Conservation (phyloP, 2,888 invertebrate species). For the Andrena fulva region DNA sequence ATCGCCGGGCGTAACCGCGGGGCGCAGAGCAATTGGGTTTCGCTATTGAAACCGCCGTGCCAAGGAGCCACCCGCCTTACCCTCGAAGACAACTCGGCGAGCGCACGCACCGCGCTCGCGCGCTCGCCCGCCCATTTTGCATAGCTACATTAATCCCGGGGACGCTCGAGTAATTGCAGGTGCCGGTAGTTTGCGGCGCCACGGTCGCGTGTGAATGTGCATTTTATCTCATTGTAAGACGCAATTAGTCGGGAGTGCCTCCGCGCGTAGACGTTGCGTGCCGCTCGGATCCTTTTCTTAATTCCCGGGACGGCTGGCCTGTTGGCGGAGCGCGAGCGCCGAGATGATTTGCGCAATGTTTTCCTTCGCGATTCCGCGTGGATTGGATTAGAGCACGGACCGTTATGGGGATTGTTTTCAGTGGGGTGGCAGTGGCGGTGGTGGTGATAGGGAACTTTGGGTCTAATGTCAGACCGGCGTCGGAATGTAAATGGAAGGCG, state of each 20-base stretch:
- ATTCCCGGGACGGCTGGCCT: too few relatives aligned
- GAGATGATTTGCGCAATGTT: neutral
- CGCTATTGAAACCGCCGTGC: constrained; percentile 20
- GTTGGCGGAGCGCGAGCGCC: neutral
- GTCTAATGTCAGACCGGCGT: too few relatives aligned
- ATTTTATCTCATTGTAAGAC: constrained; percentile 23
- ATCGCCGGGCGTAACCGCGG: neutral
- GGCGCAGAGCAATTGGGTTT: constrained; percentile 32
- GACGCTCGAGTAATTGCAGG: constrained; percentile 29
- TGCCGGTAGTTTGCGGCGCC: constrained; percentile 33
- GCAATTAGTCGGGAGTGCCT: constrained; percentile 14
- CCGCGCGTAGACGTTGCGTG: neutral
- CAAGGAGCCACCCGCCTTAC: constrained; percentile 13
- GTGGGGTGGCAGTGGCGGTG: too few relatives aligned
- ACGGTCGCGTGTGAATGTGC: constrained; percentile 17
- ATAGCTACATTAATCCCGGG: constrained; percentile 30
- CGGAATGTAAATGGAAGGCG: too few relatives aligned
- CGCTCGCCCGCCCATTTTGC: constrained; percentile 25
- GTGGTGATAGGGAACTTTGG: too few relatives aligned
- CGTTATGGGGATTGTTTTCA: too few relatives aligned
- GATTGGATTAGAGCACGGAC: too few relatives aligned
- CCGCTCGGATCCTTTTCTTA: neutral
- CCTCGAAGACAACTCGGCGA: constrained; percentile 8
- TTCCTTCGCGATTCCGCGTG: too few relatives aligned
- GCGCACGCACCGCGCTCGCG: constrained; percentile 6